Percentiles rank a stretch among this genome's conserved stretches.
These are phyloP conservation scores for Dasyprocta punctata DNA, from an alignment of 2,113 vertebrate genomes.

Conservation along the genomic window DNA sequence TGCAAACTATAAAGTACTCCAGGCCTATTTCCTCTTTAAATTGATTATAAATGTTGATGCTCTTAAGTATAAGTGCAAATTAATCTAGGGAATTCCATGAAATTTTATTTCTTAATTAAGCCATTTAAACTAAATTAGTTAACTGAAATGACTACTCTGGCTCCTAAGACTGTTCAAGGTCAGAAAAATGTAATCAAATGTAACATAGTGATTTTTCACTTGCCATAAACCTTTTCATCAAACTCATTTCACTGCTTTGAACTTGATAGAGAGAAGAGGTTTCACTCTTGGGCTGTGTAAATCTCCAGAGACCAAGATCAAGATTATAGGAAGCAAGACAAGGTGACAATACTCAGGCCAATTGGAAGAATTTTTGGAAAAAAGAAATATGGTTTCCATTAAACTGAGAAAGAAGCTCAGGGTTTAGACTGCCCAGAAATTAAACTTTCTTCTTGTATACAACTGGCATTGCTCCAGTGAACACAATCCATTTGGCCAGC, in stretches of 20 bases:
- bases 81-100: constrained; percentile 77
- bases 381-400: constrained; percentile 74
- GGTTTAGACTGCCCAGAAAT: constrained; percentile 91
- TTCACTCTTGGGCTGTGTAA: constrained; percentile 47
- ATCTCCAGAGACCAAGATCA: constrained; percentile 33
- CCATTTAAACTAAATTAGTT: constrained; percentile 77
- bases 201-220: constrained; percentile 68
- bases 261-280: constrained; percentile 41
- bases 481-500: constrained; percentile 89
- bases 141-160: constrained; percentile 74
- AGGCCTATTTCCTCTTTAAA: constrained; percentile 79
- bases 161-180: constrained; percentile 67
- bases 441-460: constrained; percentile 92
- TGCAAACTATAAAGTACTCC: constrained; percentile 73
- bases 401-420: constrained; percentile 84
- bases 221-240: constrained; percentile 54
- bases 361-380: constrained; percentile 69
- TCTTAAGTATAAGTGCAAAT: constrained; percentile 81
- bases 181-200: constrained; percentile 79
- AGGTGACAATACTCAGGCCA: constrained; percentile 31
- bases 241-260: constrained; percentile 60
- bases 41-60: constrained; percentile 81
- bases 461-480: constrained; percentile 88
- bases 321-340: constrained; percentile 47
- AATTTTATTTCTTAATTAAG: constrained; percentile 82